Evolutionary conservation across 2,888 invertebrate species (phyloP).

Genomic region (Noctua janthina): DNA sequence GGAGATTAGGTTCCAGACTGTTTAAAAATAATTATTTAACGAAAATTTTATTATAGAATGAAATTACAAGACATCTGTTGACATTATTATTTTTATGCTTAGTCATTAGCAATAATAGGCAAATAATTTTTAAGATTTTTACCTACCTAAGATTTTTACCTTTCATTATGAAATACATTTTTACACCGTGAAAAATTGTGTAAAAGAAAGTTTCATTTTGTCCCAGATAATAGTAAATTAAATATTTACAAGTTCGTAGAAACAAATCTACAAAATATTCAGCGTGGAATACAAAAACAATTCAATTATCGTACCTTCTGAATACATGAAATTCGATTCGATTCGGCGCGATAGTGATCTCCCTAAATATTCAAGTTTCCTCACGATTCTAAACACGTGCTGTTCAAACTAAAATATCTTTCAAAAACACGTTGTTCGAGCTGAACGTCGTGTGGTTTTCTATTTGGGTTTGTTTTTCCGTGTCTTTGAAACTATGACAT

Average conservation of each 20-base stretch:
- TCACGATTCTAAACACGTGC: slow-evolving; percentile 46
- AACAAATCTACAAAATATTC: slow-evolving; percentile 35
- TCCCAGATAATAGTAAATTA: slow-evolving; percentile 7
- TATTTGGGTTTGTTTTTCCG: slow-evolving; percentile 27
- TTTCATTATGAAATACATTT: background rate
- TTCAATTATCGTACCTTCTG: slow-evolving; percentile 36
- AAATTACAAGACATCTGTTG: too few species aligned
- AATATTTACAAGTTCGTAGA: slow-evolving; percentile 38
- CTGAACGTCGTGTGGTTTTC: slow-evolving; percentile 12
- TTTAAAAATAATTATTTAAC: too few species aligned
- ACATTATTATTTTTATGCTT: background rate
- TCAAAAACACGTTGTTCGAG: slow-evolving; percentile 29
- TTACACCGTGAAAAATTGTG: background rate
- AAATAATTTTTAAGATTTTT: background rate
- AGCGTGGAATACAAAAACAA: slow-evolving; percentile 30
- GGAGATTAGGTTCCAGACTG: too few species aligned
- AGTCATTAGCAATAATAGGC: too few species aligned
- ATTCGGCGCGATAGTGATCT: slow-evolving; percentile 34
- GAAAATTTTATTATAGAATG: too few species aligned
- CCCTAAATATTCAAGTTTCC: slow-evolving; percentile 48
- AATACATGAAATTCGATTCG: slow-evolving; percentile 45
- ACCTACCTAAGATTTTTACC: too few species aligned
- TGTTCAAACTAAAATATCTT: slow-evolving; percentile 31
- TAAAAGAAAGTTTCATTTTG: background rate
- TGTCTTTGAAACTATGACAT: background rate